Conservation (phyloP, 2,797 vertebrate genomes). For the Prunella strophiata region DNA sequence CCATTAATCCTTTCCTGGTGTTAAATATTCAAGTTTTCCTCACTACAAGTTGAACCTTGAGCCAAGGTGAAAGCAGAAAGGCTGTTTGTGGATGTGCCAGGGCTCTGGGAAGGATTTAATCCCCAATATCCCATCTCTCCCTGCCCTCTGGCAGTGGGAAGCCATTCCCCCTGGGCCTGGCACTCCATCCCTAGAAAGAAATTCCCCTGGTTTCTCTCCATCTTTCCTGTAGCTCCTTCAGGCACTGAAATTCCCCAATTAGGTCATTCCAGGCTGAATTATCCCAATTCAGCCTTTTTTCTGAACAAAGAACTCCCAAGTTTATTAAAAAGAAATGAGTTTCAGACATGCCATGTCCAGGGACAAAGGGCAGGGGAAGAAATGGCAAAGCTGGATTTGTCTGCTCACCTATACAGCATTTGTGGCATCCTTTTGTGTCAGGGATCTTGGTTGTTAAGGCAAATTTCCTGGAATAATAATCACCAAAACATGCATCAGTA, state of each 20-base stretch:
- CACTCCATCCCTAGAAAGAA: background rate
- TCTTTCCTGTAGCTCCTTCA: background rate
- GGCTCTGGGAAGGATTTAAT: background rate
- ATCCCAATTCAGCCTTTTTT: background rate
- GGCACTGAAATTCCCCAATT: background rate
- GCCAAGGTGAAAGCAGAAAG: background rate
- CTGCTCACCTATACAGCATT: constrained; percentile 96
- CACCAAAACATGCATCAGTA: background rate
- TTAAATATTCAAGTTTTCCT: background rate
- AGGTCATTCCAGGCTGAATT: background rate
- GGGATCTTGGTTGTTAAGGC: constrained; percentile 97
- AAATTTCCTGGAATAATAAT: constrained; percentile 88
- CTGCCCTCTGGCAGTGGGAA: background rate
- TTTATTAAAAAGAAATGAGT: background rate
- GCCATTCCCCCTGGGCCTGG: background rate
- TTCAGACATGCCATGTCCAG: background rate
- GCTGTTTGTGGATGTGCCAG: background rate
- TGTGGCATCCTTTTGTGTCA: constrained; percentile 98
- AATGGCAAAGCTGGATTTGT: background rate
- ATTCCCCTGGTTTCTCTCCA: background rate
- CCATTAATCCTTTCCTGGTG: background rate
- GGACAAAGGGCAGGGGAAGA: background rate
- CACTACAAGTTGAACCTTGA: fast-evolving
- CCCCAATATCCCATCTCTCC: fast-evolving
- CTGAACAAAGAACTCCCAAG: background rate